phyloP scores from a whole-genome alignment of 2,797 vertebrate species.

The Lates japonicus region DNA sequence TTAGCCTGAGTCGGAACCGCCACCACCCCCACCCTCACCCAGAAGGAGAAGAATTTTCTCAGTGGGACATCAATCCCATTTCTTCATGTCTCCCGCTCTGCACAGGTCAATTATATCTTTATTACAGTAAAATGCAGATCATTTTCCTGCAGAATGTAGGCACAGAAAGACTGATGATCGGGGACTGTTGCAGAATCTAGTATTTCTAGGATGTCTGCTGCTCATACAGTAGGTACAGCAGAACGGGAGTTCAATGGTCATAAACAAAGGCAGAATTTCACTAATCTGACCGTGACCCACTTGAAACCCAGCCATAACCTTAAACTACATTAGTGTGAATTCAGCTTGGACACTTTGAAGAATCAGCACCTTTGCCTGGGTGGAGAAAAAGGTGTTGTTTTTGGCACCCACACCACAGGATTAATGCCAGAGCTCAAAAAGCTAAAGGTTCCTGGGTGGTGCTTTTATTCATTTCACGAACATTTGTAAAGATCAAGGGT shows the following conservation, averaged over 20 bases:
- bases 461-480: constrained; percentile 51
- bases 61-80: constrained; percentile 81
- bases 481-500: constrained; percentile 49
- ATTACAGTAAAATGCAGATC: constrained; percentile 81
- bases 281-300: constrained; percentile 81
- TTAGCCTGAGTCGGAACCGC: constrained; percentile 58
- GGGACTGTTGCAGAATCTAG: constrained; percentile 53
- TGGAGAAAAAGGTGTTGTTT: constrained; percentile 69
- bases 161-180: constrained; percentile 71
- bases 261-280: constrained; percentile 79
- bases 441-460: constrained; percentile 45
- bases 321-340: constrained; percentile 82
- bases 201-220: constrained; percentile 45
- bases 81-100: constrained; percentile 68
- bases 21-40: constrained; percentile 22
- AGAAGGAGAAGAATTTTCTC: constrained; percentile 72
- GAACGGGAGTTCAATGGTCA: constrained; percentile 71
- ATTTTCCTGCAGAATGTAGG: constrained; percentile 68
- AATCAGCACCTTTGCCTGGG: constrained; percentile 82
- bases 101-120: constrained; percentile 84
- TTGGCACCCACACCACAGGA: constrained; percentile 63
- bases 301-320: constrained; percentile 82
- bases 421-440: constrained; percentile 63
- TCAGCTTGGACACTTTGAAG: constrained; percentile 83
- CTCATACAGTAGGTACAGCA: constrained; percentile 56